Conservation (phyloP, 1,140 invertebrate species). For the Sycobia sp. region DNA sequence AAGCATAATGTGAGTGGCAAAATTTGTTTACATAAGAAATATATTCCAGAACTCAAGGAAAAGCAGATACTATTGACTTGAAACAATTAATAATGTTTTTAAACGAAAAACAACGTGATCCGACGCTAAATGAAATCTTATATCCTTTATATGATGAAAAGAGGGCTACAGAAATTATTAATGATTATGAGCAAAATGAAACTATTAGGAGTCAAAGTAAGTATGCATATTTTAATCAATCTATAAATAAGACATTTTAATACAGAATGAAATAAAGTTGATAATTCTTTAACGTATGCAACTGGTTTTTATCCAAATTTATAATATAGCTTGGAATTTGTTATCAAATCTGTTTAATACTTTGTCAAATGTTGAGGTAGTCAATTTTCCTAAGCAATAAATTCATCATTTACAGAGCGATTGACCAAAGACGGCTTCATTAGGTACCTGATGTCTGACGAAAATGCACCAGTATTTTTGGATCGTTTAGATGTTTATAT, state of each 20-base stretch:
- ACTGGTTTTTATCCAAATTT: too few species aligned
- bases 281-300: too few species aligned
- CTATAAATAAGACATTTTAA: too few species aligned
- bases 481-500: slow-evolving; percentile 96
- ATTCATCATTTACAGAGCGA: slow-evolving; percentile 10
- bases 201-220: slow-evolving; percentile 79
- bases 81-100: slow-evolving; percentile 93
- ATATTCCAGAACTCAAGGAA: slow-evolving; percentile 85
- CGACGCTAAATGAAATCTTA: slow-evolving; percentile 97
- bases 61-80: slow-evolving; percentile 83
- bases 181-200: slow-evolving; percentile 89
- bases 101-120: slow-evolving; percentile 98
- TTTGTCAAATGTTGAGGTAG: too few species aligned
- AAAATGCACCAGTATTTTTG: slow-evolving; percentile 98
- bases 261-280: too few species aligned
- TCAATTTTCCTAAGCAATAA: too few species aligned
- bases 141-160: slow-evolving; percentile 97
- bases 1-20: too few species aligned
- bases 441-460: slow-evolving; percentile 98
- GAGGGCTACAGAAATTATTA: slow-evolving; percentile 90
- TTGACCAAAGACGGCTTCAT: slow-evolving; percentile 94
- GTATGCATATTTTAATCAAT: slow-evolving; percentile 37
- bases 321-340: too few species aligned
- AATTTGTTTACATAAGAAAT: too few species aligned
- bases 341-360: too few species aligned